These are phyloP conservation scores for Xylocampa areola DNA, from an alignment of 2,888 invertebrate genomes.

Conservation along the genomic window DNA sequence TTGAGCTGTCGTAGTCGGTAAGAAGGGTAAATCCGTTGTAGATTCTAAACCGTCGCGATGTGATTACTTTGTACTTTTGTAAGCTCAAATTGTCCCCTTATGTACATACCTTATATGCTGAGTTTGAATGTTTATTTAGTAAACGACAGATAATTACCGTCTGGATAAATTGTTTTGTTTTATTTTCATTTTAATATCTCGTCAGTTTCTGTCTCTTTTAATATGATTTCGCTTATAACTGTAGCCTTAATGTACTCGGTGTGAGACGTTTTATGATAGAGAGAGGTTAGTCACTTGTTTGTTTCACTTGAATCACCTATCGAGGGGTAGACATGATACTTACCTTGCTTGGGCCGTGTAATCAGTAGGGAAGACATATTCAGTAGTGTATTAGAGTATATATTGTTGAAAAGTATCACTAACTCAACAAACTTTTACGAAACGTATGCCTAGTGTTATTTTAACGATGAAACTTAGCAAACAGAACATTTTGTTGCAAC, in stretches of 20 bases:
- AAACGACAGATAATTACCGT: constrained; percentile 81
- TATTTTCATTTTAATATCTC: constrained; percentile 68
- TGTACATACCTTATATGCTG: constrained; percentile 86
- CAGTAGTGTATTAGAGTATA: constrained; percentile 85
- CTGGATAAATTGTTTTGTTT: constrained; percentile 81
- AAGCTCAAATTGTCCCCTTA: constrained; percentile 87
- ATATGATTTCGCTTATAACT: constrained; percentile 68
- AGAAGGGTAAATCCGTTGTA: constrained; percentile 87
- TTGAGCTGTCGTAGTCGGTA: constrained; percentile 87
- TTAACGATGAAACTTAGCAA: constrained; percentile 81
- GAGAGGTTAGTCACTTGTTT: constrained; percentile 66
- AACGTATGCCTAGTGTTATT: constrained; percentile 81
- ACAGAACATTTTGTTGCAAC: constrained; percentile 80
- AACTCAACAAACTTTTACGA: constrained; percentile 75
- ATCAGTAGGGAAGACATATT: constrained; percentile 81
- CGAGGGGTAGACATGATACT: constrained; percentile 69
- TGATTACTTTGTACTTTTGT: constrained; percentile 89
- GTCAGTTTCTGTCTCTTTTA: constrained; percentile 62
- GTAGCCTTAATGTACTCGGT: constrained; percentile 64
- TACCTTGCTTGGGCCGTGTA: constrained; percentile 83
- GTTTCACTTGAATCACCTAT: constrained; percentile 65
- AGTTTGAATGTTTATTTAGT: constrained; percentile 79
- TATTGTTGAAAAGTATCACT: constrained; percentile 82
- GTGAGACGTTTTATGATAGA: constrained; percentile 64
- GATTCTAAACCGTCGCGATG: constrained; percentile 86